Conservation (phyloP, 2,888 invertebrate species). For the Hyppa rectilinea region DNA sequence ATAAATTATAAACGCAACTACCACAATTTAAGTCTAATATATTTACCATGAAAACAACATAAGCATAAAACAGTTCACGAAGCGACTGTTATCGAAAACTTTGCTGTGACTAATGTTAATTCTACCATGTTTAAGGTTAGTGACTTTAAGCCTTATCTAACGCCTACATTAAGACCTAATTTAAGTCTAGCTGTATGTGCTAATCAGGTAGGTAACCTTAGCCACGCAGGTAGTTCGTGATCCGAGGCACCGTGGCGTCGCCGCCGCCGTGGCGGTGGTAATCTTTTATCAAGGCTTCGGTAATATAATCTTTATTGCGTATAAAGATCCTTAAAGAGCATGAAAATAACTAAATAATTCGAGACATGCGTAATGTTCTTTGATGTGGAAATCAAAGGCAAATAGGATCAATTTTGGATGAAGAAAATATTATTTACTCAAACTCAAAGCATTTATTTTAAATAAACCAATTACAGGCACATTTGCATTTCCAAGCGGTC, state of each 20-base stretch:
- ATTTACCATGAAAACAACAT: neutral
- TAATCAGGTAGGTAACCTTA: slow-evolving; percentile 42
- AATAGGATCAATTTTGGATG: neutral
- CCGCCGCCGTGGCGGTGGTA: slow-evolving; percentile 60
- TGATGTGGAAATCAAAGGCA: neutral
- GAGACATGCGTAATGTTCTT: slow-evolving; percentile 22
- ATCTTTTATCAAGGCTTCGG: slow-evolving; percentile 70
- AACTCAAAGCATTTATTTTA: no score
- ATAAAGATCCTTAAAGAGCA: slow-evolving; percentile 45
- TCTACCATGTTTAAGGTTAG: neutral
- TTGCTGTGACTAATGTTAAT: slow-evolving; percentile 3
- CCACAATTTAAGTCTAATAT: neutral
- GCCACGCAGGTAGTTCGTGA: slow-evolving; percentile 63
- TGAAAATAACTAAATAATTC: slow-evolving; percentile 22
- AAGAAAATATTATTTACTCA: no score
- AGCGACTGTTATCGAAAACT: slow-evolving; percentile 1
- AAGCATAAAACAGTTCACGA: neutral
- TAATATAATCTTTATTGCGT: slow-evolving; percentile 69
- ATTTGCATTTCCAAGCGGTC: no score
- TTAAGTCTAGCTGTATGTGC: slow-evolving; percentile 12
- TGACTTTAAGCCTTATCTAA: slow-evolving; percentile 16
- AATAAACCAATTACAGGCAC: no score
- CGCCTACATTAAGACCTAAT: slow-evolving; percentile 26
- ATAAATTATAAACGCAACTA: neutral
- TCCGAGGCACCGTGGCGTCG: slow-evolving; percentile 6